Conservation (phyloP, 1,140 invertebrate genomes). For the Panagrolaimus sp. region DNA sequence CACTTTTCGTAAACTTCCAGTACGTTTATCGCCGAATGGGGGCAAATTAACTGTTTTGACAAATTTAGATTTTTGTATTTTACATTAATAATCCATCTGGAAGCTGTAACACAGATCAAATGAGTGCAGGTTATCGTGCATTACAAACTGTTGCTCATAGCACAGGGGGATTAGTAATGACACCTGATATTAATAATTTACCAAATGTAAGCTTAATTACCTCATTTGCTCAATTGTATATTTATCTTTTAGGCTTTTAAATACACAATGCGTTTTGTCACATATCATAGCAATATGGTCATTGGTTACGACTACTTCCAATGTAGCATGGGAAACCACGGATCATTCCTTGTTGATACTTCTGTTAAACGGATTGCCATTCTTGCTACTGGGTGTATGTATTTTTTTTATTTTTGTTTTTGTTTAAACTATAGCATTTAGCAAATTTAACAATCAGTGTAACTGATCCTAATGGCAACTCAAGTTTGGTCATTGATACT, state of each 20-base stretch:
- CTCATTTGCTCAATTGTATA: too few species aligned
- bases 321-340: constrained; percentile 17
- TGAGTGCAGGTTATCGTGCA: constrained; percentile 29
- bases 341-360: constrained; percentile 35
- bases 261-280: neutral
- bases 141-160: constrained; percentile 27
- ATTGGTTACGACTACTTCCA: constrained; percentile 21
- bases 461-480: constrained; percentile 33
- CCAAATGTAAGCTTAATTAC: neutral
- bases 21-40: neutral
- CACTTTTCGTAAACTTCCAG: constrained; percentile 30
- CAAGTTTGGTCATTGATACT: constrained; percentile 7
- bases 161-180: constrained; percentile 29
- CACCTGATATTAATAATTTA: neutral
- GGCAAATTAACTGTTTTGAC: neutral
- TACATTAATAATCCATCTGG: constrained; percentile 17
- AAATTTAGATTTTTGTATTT: constrained; percentile 27
- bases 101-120: constrained; percentile 26
- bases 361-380: constrained; percentile 29
- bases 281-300: constrained; percentile 26
- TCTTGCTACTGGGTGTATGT: constrained; percentile 35
- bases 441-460: constrained; percentile 28
- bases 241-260: neutral
- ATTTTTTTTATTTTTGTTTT: neutral
- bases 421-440: constrained; percentile 12